Evolutionary conservation across 1,140 invertebrate genomes (phyloP).

Genomic region (Phenacoccus solenopsis): DNA sequence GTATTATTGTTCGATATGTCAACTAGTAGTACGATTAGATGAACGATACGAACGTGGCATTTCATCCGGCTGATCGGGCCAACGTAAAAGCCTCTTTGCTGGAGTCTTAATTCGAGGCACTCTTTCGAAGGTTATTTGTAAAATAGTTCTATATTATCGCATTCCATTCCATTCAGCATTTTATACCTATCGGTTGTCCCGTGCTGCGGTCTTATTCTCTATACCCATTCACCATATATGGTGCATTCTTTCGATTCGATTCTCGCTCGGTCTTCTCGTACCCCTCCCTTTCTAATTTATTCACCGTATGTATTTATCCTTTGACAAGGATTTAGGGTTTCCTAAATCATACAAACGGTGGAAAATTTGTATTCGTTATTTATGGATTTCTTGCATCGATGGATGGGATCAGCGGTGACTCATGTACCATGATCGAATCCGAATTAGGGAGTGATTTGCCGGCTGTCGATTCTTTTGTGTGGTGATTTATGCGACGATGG

Average conservation of each 20-base stretch:
- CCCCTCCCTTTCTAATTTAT: too few species aligned
- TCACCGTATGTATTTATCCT: neutral
- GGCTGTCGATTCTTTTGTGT: too few species aligned
- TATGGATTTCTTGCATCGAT: neutral
- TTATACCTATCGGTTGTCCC: slow-evolving; percentile 1
- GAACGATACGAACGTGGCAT: neutral
- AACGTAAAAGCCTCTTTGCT: neutral
- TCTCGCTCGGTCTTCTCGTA: neutral
- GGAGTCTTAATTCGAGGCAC: neutral
- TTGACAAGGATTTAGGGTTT: neutral
- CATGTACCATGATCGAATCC: too few species aligned
- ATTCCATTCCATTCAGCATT: neutral
- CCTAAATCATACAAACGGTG: neutral
- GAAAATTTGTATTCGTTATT: neutral
- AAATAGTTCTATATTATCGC: neutral
- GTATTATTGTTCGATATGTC: too few species aligned
- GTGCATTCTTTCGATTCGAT: neutral
- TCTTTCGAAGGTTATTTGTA: neutral
- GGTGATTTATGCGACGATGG: too few species aligned
- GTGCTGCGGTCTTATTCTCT: neutral
- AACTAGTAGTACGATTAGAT: too few species aligned
- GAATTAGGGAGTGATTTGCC: too few species aligned
- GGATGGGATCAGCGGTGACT: too few species aligned
- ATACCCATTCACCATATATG: neutral
- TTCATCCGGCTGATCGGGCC: neutral